These are phyloP conservation scores for Papilio polytes DNA, from an alignment of 1,140 invertebrate species.

Conservation along the genomic window DNA sequence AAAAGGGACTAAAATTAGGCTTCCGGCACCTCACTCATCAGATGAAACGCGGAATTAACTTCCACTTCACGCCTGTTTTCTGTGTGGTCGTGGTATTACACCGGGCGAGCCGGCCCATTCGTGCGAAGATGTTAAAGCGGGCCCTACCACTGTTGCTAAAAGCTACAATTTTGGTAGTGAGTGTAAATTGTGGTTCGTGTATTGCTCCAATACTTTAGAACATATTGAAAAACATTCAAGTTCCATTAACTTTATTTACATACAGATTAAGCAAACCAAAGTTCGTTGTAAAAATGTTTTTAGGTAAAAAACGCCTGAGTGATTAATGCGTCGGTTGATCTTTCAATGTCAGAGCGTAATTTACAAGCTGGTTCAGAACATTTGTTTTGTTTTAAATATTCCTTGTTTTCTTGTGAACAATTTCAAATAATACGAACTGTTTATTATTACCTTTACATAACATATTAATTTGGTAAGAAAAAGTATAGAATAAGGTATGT, in stretches of 20 bases:
- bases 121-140: too few relatives aligned
- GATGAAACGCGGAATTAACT: too few relatives aligned
- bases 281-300: background rate
- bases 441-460: background rate
- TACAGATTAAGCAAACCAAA: constrained; percentile 10
- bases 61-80: too few relatives aligned
- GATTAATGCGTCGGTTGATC: constrained; percentile 4
- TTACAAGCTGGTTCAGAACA: background rate
- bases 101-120: too few relatives aligned
- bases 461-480: too few relatives aligned
- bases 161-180: too few relatives aligned
- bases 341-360: constrained; percentile 24
- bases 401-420: background rate
- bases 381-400: constrained; percentile 4
- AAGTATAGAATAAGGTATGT: too few relatives aligned
- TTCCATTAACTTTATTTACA: background rate
- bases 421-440: background rate
- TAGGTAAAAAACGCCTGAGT: background rate
- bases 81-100: too few relatives aligned
- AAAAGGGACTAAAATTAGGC: too few relatives aligned
- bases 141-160: too few relatives aligned
- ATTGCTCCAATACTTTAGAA: background rate
- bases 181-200: too few relatives aligned
- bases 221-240: background rate
- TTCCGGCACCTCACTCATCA: too few relatives aligned